Evolutionary conservation across 2,113 vertebrate genomes (phyloP).

Genomic region (Cyprinus carpio): DNA sequence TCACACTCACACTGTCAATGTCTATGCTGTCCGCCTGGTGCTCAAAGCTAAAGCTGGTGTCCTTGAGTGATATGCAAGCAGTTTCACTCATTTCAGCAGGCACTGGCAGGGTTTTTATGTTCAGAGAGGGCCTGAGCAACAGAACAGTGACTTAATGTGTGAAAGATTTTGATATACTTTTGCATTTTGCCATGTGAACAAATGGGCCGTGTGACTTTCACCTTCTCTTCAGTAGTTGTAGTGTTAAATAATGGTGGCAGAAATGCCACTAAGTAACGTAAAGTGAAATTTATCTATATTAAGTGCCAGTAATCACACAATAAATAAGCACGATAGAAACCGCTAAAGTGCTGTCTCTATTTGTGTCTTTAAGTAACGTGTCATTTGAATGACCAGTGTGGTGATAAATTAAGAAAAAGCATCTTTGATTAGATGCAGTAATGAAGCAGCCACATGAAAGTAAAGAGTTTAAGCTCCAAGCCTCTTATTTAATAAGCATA

Average conservation of each 20-base stretch:
- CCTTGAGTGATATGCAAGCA: constrained; percentile 6
- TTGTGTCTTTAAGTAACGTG: neutral
- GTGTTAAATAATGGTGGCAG: neutral
- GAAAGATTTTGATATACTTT: neutral
- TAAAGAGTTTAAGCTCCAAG: neutral
- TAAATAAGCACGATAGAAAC: neutral
- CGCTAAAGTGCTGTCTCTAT: neutral
- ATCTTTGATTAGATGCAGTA: neutral
- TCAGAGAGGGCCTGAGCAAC: neutral
- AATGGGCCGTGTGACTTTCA: neutral
- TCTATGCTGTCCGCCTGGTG: neutral
- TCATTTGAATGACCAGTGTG: neutral
- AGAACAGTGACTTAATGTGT: neutral
- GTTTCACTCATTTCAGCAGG: neutral
- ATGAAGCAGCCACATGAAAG: neutral
- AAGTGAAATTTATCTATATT: neutral
- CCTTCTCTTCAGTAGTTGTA: neutral
- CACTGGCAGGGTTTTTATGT: neutral
- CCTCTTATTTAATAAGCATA: neutral
- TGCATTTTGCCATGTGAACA: neutral
- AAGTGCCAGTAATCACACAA: neutral
- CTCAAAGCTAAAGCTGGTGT: constrained; percentile 12
- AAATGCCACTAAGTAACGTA: neutral
- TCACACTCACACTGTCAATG: constrained; percentile 16
- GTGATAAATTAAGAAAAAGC: neutral